A percentile compares a stretch with the other conserved stretches of the same genome.
Conservation (phyloP, 2,888 invertebrate genomes). For the Plebejus melissa region DNA sequence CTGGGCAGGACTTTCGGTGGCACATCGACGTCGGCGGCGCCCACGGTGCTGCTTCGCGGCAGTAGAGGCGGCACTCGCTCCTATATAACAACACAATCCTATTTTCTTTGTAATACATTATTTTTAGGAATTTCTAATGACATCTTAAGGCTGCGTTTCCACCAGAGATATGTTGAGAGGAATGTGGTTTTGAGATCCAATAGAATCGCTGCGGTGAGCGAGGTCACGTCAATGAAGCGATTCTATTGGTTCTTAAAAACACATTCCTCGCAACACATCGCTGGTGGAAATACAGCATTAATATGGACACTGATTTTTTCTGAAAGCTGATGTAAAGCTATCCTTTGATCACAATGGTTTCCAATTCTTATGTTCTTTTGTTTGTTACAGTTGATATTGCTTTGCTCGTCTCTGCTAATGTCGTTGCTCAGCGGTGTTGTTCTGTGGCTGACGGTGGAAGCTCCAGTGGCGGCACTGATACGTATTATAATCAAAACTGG, state of each 20-base stretch:
- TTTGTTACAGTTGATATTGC: slow-evolving; percentile 45
- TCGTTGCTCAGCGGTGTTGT: slow-evolving; percentile 47
- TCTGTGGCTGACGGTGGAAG: slow-evolving; percentile 55
- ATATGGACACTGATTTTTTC: no score
- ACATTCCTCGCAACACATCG: no score
- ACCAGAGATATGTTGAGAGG: no score
- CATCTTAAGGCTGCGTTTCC: no score
- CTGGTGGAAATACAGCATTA: no score
- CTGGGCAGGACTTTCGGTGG: slow-evolving; percentile 33
- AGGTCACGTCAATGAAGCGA: no score
- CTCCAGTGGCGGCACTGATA: slow-evolving; percentile 46
- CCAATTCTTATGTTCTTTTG: background rate
- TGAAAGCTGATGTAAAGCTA: background rate
- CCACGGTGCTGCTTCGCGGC: slow-evolving; percentile 45
- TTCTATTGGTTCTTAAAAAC: no score
- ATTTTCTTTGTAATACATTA: background rate
- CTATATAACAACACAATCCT: slow-evolving; percentile 35
- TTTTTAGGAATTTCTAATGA: no score
- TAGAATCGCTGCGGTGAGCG: no score
- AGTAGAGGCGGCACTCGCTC: slow-evolving; percentile 61
- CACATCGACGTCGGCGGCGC: slow-evolving; percentile 33
- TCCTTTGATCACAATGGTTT: background rate
- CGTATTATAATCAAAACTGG: slow-evolving; percentile 37
- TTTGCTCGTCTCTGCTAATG: slow-evolving; percentile 48
- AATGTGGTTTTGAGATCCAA: no score